phyloP scores from a whole-genome alignment of 2,113 vertebrate species.

The Seriola quinqueradiata region DNA sequence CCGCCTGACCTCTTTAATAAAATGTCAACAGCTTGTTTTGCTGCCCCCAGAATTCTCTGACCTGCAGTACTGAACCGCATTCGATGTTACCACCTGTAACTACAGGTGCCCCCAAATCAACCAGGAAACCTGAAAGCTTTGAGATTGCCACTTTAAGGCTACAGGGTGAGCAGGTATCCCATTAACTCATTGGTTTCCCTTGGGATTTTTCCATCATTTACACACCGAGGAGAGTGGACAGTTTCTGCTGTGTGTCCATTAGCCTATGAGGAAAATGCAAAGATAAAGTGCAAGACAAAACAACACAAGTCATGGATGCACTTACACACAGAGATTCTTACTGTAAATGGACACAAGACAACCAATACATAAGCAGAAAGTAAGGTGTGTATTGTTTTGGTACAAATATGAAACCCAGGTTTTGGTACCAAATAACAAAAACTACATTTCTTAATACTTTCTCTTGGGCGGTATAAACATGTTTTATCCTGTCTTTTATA shows the following conservation, averaged over 20 bases:
- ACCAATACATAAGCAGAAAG: neutral
- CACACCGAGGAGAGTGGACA: neutral
- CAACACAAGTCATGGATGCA: slow-evolving; percentile 23
- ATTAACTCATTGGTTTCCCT: neutral
- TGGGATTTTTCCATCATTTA: slow-evolving; percentile 27
- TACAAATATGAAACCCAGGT: neutral
- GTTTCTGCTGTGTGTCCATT: slow-evolving; percentile 28
- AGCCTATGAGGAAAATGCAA: slow-evolving; percentile 29
- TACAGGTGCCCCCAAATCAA: too few relatives aligned
- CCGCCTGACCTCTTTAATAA: too few relatives aligned
- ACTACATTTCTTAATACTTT: neutral
- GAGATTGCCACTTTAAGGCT: neutral
- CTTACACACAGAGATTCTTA: slow-evolving; percentile 3
- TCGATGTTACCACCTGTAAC: too few relatives aligned
- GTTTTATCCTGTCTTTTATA: neutral
- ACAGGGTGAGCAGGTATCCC: slow-evolving; percentile 3
- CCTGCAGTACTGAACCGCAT: too few relatives aligned
- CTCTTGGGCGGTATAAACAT: neutral
- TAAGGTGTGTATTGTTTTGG: neutral
- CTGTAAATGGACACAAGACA: neutral
- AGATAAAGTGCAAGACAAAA: neutral
- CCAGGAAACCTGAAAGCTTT: too few relatives aligned
- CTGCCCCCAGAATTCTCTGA: too few relatives aligned
- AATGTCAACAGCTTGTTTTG: too few relatives aligned
- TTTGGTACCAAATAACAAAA: neutral